A percentile compares a stretch with the other conserved stretches of the same genome.
Conservation (phyloP, 92 coral and sea anemone genomes). For the Muricea muricata region DNA sequence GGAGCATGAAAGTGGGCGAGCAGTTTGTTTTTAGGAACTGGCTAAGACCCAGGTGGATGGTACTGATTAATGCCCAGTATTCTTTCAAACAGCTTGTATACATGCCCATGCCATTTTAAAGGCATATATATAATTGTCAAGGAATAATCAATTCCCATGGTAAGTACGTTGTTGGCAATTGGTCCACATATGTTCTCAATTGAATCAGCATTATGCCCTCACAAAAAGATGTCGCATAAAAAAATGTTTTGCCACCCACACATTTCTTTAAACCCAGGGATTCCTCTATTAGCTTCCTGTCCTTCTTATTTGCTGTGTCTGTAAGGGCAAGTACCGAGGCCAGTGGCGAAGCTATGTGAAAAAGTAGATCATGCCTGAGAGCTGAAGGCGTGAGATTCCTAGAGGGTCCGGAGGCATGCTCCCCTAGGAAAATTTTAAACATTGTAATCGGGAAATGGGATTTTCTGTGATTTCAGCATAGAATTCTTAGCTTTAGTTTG, state of each 20-base stretch:
- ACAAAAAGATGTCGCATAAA: background rate
- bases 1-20: slow-evolving; percentile 34
- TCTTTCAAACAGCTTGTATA: slow-evolving; percentile 15
- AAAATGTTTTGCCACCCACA: background rate
- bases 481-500: no score
- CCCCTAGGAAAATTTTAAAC: no score
- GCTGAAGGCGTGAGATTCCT: no score
- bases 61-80: background rate
- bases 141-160: background rate
- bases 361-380: no score
- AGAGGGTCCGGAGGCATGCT: no score
- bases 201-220: slow-evolving; percentile 10
- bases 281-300: background rate
- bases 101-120: slow-evolving; percentile 33
- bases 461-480: no score
- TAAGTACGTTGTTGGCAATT: slow-evolving; percentile 2
- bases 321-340: slow-evolving; percentile 19
- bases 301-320: background rate
- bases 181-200: slow-evolving; percentile 15
- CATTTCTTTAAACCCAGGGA: background rate
- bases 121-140: slow-evolving; percentile 20
- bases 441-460: no score
- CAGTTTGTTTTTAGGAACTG: background rate
- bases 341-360: background rate
- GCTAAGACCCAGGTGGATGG: background rate